Conservation (phyloP, 2,113 vertebrate species). For the Bothrops jararaca region DNA sequence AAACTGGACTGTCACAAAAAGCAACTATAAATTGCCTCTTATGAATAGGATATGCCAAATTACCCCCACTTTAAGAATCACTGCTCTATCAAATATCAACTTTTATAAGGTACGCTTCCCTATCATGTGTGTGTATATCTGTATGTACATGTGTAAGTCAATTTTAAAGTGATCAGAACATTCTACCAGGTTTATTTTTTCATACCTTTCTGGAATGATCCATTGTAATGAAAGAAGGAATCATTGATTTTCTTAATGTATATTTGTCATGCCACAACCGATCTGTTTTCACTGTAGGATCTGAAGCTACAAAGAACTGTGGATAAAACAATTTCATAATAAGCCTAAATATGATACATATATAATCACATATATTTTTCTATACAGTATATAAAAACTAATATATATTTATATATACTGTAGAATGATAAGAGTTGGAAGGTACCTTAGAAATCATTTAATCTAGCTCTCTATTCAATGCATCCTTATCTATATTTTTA, state of each 20-base stretch:
- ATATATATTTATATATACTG: not conserved
- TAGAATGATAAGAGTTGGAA: not conserved
- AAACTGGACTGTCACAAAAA: not conserved
- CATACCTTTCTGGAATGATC: constrained; percentile 92
- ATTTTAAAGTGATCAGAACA: not conserved
- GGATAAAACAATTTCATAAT: constrained; percentile 27
- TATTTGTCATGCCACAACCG: constrained; percentile 98
- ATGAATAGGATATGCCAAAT: not conserved
- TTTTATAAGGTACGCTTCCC: not conserved
- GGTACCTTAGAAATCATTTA: not conserved
- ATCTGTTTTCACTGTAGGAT: constrained; percentile 95
- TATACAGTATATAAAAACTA: not conserved
- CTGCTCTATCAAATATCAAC: not conserved
- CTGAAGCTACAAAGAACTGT: constrained; percentile 97
- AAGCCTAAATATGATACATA: not conserved
- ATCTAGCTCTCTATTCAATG: not conserved
- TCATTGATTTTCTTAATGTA: constrained; percentile 93
- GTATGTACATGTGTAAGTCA: not conserved
- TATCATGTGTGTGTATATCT: not conserved
- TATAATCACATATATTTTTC: not conserved
- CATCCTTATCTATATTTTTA: not conserved
- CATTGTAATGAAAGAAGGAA: constrained; percentile 96
- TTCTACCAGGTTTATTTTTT: not conserved
- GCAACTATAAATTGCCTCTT: not conserved
- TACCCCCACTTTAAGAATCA: not conserved